phyloP scores from a whole-genome alignment of 2,888 invertebrate genomes.

The Hyalella azteca region DNA sequence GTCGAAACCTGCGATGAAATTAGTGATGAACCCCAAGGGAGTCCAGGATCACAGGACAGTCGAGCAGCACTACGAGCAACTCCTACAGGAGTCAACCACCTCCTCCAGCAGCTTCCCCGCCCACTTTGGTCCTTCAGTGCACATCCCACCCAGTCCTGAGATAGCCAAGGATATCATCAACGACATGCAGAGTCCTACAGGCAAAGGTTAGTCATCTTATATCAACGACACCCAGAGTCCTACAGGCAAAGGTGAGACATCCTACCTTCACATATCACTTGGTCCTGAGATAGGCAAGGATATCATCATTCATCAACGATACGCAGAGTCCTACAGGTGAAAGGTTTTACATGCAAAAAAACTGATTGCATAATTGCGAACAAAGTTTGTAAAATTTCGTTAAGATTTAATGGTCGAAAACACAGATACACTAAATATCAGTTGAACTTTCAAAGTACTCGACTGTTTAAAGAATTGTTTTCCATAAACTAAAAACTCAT shows the following conservation, averaged over 20 bases:
- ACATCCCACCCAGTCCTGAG: slow-evolving; percentile 43
- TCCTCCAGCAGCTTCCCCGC: slow-evolving; percentile 38
- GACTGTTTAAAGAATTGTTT: too few species aligned
- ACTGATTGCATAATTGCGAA: too few species aligned
- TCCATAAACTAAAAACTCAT: too few species aligned
- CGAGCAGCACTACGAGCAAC: slow-evolving; percentile 53
- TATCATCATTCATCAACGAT: slow-evolving; percentile 38
- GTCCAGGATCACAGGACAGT: slow-evolving; percentile 56
- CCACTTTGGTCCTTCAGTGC: slow-evolving; percentile 44
- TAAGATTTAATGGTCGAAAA: too few species aligned
- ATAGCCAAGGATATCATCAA: slow-evolving; percentile 38
- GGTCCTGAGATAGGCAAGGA: slow-evolving; percentile 39
- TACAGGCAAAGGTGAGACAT: too few species aligned
- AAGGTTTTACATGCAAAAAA: too few species aligned
- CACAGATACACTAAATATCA: too few species aligned
- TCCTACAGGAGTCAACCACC: slow-evolving; percentile 40
- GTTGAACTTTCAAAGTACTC: too few species aligned
- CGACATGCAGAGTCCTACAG: slow-evolving; percentile 47
- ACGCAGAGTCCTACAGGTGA: slow-evolving; percentile 52
- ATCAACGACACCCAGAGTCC: too few species aligned
- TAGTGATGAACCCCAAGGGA: slow-evolving; percentile 79
- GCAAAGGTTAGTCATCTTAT: slow-evolving; percentile 50
- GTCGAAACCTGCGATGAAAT: slow-evolving; percentile 66
- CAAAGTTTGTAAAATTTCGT: too few species aligned
- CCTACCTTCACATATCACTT: slow-evolving; percentile 43